These are phyloP conservation scores for Cardiocondyla obscurior DNA, from an alignment of 1,140 invertebrate species.

Conservation along the genomic window DNA sequence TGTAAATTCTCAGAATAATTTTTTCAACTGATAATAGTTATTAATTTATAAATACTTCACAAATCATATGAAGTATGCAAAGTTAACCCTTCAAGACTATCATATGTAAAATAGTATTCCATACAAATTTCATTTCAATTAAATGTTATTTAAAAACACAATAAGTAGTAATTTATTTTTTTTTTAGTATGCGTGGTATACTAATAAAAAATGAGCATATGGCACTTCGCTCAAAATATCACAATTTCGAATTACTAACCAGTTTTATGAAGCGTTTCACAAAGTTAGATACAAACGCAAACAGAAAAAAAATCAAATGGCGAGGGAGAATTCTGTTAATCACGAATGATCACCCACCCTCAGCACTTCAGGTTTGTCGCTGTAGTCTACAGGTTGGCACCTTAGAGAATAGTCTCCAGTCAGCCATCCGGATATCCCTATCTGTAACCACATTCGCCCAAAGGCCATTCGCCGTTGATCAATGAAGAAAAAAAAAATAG, in stretches of 20 bases:
- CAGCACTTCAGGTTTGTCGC: constrained; percentile 93
- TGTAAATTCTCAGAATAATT: background rate
- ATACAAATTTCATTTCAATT: no score
- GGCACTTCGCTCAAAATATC: background rate
- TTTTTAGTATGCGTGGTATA: no score
- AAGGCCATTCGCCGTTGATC: constrained; percentile 76
- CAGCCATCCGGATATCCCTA: constrained; percentile 93
- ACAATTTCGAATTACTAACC: background rate
- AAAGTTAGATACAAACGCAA: background rate
- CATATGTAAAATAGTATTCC: no score
- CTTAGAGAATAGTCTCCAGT: constrained; percentile 96
- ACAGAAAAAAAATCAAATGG: background rate
- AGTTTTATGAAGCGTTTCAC: background rate
- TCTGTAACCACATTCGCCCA: constrained; percentile 89
- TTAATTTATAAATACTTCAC: background rate
- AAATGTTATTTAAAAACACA: no score
- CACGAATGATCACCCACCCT: constrained; percentile 88
- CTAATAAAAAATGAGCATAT: no score
- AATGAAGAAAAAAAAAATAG: constrained; percentile 61
- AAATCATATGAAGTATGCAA: background rate
- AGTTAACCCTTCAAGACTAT: no score
- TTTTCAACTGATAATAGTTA: background rate
- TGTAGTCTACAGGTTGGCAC: constrained; percentile 98
- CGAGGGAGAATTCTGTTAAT: constrained; percentile 54
- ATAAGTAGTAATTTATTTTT: no score